Percentiles rank a stretch among this genome's conserved stretches.
Conservation (phyloP, 2,797 vertebrate species). For the Poecile montanus region DNA sequence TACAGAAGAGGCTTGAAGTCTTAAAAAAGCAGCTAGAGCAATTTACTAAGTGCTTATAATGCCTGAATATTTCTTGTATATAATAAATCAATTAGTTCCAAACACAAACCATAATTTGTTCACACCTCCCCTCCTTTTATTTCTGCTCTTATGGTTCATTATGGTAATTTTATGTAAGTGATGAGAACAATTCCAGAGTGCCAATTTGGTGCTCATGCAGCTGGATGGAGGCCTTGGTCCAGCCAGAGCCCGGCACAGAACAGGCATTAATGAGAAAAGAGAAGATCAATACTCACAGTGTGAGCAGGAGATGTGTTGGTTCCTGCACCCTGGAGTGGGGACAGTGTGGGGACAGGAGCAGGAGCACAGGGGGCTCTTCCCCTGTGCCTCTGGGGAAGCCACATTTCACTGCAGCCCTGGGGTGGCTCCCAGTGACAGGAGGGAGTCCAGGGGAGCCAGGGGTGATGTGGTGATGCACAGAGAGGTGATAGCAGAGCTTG, state of each 20-base stretch:
- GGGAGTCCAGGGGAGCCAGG: neutral
- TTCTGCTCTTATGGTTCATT: neutral
- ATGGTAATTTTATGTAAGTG: neutral
- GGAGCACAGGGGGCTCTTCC: neutral
- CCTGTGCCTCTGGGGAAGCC: neutral
- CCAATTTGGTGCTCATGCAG: neutral
- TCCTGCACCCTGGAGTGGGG: neutral
- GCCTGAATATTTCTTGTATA: neutral
- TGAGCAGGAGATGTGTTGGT: neutral
- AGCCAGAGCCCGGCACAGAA: neutral
- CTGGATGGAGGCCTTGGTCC: neutral
- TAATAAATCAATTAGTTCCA: neutral
- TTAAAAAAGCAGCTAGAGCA: neutral
- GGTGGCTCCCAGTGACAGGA: neutral
- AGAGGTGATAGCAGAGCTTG: neutral
- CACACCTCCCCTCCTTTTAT: neutral
- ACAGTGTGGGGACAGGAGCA: neutral
- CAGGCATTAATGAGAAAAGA: neutral
- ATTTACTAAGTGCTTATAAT: neutral
- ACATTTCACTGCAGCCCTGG: neutral
- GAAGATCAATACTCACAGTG: neutral
- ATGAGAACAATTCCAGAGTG: neutral
- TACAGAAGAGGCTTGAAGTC: neutral
- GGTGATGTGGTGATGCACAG: rapidly evolving
- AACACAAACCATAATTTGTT: neutral